Percentiles rank a stretch among this genome's conserved stretches.
Evolutionary conservation across 2,888 invertebrate genomes (phyloP).

Genomic region (Hypselothyrea guttata): DNA sequence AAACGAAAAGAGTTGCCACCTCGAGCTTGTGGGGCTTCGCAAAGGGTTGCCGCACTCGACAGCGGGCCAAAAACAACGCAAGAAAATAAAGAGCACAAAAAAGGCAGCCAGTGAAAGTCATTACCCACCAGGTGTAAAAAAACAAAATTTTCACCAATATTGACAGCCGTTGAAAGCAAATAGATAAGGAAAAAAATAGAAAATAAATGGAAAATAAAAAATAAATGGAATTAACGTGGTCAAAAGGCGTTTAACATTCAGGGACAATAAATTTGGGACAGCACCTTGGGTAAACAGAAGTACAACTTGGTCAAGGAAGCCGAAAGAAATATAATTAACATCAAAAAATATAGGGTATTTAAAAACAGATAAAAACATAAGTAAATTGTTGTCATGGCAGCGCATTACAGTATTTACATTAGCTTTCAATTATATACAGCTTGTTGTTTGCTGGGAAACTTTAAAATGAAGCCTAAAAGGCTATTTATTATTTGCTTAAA

Average conservation of each 20-base stretch:
- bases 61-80: constrained; percentile 10
- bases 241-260: constrained; percentile 50
- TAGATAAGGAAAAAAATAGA: constrained; percentile 21
- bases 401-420: too few species aligned
- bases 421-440: too few species aligned
- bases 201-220: constrained; percentile 62
- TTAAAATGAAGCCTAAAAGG: too few species aligned
- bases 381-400: too few species aligned
- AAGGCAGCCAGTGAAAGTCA: constrained; percentile 64
- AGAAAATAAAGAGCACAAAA: constrained; percentile 12
- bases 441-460: too few species aligned
- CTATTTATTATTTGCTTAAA: too few species aligned
- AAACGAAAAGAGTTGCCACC: constrained; percentile 45
- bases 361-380: background rate
- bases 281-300: constrained; percentile 42
- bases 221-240: constrained; percentile 67
- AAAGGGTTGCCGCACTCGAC: constrained; percentile 29
- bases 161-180: constrained; percentile 28
- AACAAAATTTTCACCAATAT: constrained; percentile 7
- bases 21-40: constrained; percentile 46
- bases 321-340: background rate
- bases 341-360: background rate
- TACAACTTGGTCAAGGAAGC: constrained; percentile 39
- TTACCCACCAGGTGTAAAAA: constrained; percentile 49
- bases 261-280: constrained; percentile 47